Conservation (phyloP, 2,888 invertebrate genomes). For the Listrodromus nycthemerus region DNA sequence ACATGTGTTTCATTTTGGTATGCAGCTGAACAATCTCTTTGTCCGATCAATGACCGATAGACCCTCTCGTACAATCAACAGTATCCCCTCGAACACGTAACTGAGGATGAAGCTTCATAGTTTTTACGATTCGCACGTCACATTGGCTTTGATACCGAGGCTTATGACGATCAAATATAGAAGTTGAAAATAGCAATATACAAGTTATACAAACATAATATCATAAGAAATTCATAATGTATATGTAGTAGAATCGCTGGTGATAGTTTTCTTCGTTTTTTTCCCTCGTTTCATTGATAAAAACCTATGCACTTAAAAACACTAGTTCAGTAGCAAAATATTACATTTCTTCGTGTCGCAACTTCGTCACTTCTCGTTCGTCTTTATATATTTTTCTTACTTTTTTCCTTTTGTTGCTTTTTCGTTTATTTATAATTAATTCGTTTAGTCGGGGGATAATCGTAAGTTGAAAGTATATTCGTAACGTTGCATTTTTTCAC, state of each 20-base stretch:
- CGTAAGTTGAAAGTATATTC: slow-evolving; percentile 66
- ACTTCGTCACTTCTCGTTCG: slow-evolving; percentile 66
- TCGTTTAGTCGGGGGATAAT: slow-evolving; percentile 57
- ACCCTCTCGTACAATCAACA: slow-evolving; percentile 24
- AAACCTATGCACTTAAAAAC: slow-evolving; percentile 75
- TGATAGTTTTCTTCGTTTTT: slow-evolving; percentile 27
- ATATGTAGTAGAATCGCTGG: slow-evolving; percentile 63
- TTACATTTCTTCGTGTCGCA: slow-evolving; percentile 68
- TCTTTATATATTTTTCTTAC: slow-evolving; percentile 50
- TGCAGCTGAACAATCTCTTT: slow-evolving; percentile 2
- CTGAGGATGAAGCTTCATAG: slow-evolving; percentile 42
- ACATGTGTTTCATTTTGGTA: slow-evolving; percentile 27
- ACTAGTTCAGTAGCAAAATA: slow-evolving; percentile 76
- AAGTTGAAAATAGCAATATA: slow-evolving; percentile 61
- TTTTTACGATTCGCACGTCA: slow-evolving; percentile 26
- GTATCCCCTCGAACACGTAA: slow-evolving; percentile 8
- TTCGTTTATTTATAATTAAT: slow-evolving; percentile 48
- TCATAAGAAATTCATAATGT: slow-evolving; percentile 61
- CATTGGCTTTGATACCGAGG: slow-evolving; percentile 34
- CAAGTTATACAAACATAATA: slow-evolving; percentile 63
- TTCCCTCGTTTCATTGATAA: slow-evolving; percentile 70
- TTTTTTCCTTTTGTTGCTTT: slow-evolving; percentile 48
- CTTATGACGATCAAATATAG: slow-evolving; percentile 53
- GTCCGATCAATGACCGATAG: slow-evolving; percentile 16
- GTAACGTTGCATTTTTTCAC: slow-evolving; percentile 57